Conservation (phyloP, 2,888 invertebrate genomes). For the Cryptus viduatorius region DNA sequence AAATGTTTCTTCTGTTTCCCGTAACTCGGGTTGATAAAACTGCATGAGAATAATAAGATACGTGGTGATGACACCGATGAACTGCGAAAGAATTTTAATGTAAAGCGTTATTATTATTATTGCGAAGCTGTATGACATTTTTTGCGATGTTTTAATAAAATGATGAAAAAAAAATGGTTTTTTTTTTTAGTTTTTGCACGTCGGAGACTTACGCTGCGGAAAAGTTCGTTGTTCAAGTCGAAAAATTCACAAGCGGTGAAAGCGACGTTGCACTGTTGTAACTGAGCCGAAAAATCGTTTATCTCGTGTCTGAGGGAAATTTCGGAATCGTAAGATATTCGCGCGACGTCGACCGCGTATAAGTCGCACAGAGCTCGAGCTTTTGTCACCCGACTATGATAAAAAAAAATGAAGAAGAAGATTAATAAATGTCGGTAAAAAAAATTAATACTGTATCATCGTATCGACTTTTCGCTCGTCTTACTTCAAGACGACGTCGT, state of each 20-base stretch:
- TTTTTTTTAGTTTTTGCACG: neutral
- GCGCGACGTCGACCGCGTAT: slow-evolving; percentile 64
- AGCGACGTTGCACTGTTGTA: slow-evolving; percentile 72
- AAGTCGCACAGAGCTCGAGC: slow-evolving; percentile 67
- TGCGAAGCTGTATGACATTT: slow-evolving; percentile 22
- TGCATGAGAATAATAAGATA: slow-evolving; percentile 79
- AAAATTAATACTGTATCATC: neutral
- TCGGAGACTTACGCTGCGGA: slow-evolving; percentile 74
- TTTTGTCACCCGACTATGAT: slow-evolving; percentile 63
- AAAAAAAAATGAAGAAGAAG: neutral
- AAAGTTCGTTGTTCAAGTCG: slow-evolving; percentile 75
- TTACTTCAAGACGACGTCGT: slow-evolving; percentile 71
- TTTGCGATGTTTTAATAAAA: slow-evolving; percentile 43
- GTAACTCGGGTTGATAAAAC: slow-evolving; percentile 75
- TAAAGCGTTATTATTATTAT: slow-evolving; percentile 26
- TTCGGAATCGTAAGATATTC: slow-evolving; percentile 67
- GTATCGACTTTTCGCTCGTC: neutral
- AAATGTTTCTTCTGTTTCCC: slow-evolving; percentile 31
- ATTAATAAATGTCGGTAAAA: slow-evolving; percentile 23
- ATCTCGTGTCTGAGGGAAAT: slow-evolving; percentile 73
- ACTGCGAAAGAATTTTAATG: slow-evolving; percentile 73
- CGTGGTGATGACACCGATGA: slow-evolving; percentile 79
- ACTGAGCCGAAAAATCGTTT: slow-evolving; percentile 77
- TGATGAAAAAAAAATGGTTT: neutral
- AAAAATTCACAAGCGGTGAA: slow-evolving; percentile 79